Evolutionary conservation across 2,113 vertebrate species (phyloP), one percentile per base, ranked within the genome.

Genomic region (Triplophysa tibetana): DNA sequence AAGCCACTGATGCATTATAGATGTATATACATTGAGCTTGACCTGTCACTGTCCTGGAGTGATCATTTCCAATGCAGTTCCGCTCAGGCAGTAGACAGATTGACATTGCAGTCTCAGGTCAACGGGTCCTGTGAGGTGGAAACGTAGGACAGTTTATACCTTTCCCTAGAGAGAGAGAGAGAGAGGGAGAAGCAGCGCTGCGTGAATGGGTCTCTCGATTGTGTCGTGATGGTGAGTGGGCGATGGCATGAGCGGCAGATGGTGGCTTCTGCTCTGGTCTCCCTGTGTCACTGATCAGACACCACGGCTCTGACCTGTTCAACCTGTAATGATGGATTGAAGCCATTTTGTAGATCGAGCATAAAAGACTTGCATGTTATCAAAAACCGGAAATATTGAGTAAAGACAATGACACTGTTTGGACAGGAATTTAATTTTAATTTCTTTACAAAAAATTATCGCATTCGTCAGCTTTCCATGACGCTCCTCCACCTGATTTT

Each of bases 21-120:
- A 23, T 33, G 63, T 24, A 52, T 50, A 24, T 82, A 48, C 74
- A 48, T 60, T 23, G 23, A 23, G 52, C 13, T 12, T 58, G 26
- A 33, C 19, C 19, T 1, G 14, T 16, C 24, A 13, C 26, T 48
- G 52, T 70, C 43, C 23, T 73, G n/a, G 33, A 21, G 70, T 60
- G 33, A 73, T 73, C 69, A 60, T 73, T 14, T 60, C n/a, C n/a
- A 60, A 38, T 38, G 45, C 52, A 60, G 23, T 24, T 74, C 29
- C 45, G 11, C 11, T 54, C 73, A 70, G 45, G 78, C 75, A 83
- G 78, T 75, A 80, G 80, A 81, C 77, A 61, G 68, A 77, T 43
- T 69, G 65, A 78, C 52, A 69, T 68, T 50, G 38, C 73, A 60
- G 78, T 63, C 82, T 75, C 72, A 63, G 84, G 79, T 87, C 86